Evolutionary conservation across 1,140 invertebrate species (phyloP), one percentile per base, ranked within the genome.

Genomic region (Drosophila hydei): DNA sequence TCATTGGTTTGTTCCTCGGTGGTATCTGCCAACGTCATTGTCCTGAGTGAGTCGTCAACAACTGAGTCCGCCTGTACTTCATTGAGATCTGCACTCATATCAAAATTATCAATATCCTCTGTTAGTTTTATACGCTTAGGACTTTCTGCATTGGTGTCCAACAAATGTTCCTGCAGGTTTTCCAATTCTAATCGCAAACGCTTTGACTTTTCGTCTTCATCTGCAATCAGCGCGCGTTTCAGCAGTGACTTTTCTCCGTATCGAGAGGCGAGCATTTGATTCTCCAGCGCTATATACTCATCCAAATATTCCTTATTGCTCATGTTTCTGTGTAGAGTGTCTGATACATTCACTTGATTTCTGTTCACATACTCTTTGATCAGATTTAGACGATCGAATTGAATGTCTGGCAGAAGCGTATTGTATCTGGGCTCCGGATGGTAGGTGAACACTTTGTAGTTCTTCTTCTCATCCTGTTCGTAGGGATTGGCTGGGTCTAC

Each of bases 381-480:
- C 16, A 89, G 63, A 67, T 81, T 90, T 5, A 91, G 55, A 2
- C 90, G 68, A 16, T 87, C 72, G 16, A 91, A 91, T 2, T 84
- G 80, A 42, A 91, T 91, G 50, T 91, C 90, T 0, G 80, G 75
- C 19, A 91, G 54, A 0, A 90, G 72, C 0, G 90, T 91, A 40
- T 91, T 91, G 19, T 91, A 91, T 19, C 90, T 72, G 42, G 90
- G 90, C 65, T 91, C 90, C 0, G 87, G 70, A 56, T 90, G 79
- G 30, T 91, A 88, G 1, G 89, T 81, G 21, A 85, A 91, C n/a
- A 91, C 14, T 47, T 90, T 88, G 40, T 91, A 91, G 33, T 91
- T 89, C 27, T 89, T 78, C 56, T 91, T 91, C 4, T 89, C 80
- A 36, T 91, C 90, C 11, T 36, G 30, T 1, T 91, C 89, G n/a